Conservation (phyloP, 2,113 vertebrate genomes). For the Amblyopsis rosae region DNA sequence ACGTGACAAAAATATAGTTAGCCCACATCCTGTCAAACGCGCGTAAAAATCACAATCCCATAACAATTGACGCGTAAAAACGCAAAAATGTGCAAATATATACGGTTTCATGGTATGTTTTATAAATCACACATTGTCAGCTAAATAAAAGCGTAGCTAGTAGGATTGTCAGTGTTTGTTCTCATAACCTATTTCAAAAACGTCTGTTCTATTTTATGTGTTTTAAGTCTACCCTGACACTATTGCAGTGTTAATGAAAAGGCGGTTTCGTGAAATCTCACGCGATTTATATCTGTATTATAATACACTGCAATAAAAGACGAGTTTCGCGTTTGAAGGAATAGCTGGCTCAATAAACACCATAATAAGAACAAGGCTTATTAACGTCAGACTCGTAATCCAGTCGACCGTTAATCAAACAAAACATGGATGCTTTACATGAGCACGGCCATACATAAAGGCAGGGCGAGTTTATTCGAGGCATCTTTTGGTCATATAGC, state of each 20-base stretch:
- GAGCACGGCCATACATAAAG: slow-evolving; percentile 33
- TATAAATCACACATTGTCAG: not conserved
- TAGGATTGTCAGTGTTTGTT: slow-evolving; percentile 30
- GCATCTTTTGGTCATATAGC: slow-evolving; percentile 42
- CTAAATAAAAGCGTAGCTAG: too few species aligned
- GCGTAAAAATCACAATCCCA: slow-evolving; percentile 26
- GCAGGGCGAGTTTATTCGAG: slow-evolving; percentile 54
- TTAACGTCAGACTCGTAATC: slow-evolving; percentile 53
- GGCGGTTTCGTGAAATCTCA: too few species aligned
- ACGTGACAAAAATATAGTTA: slow-evolving; percentile 8
- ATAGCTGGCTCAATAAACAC: slow-evolving; percentile 40
- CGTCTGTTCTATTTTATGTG: slow-evolving; percentile 6
- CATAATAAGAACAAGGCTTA: slow-evolving; percentile 50
- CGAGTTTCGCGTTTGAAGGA: slow-evolving; percentile 40
- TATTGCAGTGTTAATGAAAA: too few species aligned
- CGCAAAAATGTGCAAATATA: not conserved
- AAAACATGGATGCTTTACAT: slow-evolving; percentile 42
- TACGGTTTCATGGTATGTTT: not conserved
- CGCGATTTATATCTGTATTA: not conserved
- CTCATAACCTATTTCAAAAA: not conserved
- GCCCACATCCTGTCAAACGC: slow-evolving; percentile 14
- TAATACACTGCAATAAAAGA: not conserved
- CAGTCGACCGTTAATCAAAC: slow-evolving; percentile 61
- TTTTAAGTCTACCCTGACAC: not conserved
- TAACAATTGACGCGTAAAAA: slow-evolving; percentile 43